Conservation (phyloP, 92 coral and sea anemone species). For the Actinostola sp. region DNA sequence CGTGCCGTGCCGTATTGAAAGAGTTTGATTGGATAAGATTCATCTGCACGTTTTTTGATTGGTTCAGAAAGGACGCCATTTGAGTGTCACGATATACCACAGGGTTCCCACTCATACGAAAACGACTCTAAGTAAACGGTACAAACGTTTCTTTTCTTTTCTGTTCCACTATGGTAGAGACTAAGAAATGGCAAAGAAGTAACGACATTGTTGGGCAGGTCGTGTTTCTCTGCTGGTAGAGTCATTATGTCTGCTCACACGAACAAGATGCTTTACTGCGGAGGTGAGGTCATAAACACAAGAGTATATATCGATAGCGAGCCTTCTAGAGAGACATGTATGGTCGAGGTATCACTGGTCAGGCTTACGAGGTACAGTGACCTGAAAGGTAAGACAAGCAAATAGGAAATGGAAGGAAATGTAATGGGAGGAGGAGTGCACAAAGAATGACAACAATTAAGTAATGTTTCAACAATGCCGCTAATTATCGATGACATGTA, state of each 20-base stretch:
- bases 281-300: conserved; percentile 61
- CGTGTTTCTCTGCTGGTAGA: conserved; percentile 52
- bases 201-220: not conserved
- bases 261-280: conserved; percentile 51
- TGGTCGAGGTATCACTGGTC: conserved; percentile 49
- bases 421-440: not conserved
- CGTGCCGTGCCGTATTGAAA: no score
- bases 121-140: no score
- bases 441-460: no score
- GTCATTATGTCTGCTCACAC: conserved; percentile 50
- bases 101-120: no score
- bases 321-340: conserved; percentile 39
- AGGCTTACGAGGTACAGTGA: conserved; percentile 55
- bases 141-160: not conserved
- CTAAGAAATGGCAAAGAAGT: not conserved
- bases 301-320: conserved; percentile 43
- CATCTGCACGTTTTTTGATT: no score
- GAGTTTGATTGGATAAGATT: no score
- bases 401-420: no score
- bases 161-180: no score
- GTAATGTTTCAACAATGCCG: no score
- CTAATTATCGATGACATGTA: no score
- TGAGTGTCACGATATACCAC: no score
- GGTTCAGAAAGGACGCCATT: no score
- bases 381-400: conserved; percentile 48